Conservation (phyloP, 2,113 vertebrate species). For the Elachura formosa region DNA sequence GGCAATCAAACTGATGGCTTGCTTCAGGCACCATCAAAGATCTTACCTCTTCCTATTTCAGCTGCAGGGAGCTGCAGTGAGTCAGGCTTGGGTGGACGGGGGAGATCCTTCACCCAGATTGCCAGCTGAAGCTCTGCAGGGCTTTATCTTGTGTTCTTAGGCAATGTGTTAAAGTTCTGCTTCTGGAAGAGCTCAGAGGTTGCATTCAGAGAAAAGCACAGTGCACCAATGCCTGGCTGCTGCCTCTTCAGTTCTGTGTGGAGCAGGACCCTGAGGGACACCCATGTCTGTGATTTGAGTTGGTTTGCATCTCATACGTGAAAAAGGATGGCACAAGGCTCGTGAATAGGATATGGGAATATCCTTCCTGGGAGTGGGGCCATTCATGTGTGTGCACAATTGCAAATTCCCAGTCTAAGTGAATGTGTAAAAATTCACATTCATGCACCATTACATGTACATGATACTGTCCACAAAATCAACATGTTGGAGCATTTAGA, state of each 20-base stretch:
- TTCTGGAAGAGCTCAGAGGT: not conserved
- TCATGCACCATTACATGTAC: not conserved
- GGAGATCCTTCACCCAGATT: constrained; percentile 53
- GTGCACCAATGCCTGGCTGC: not conserved
- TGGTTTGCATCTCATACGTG: not conserved
- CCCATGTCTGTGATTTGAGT: not conserved
- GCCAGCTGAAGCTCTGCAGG: constrained; percentile 28
- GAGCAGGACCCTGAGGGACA: not conserved
- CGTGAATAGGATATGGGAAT: not conserved
- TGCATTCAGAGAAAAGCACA: not conserved
- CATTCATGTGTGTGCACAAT: not conserved
- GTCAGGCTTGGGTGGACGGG: constrained; percentile 46
- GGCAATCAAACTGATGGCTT: not conserved
- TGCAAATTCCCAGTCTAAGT: not conserved
- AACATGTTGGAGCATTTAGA: not conserved
- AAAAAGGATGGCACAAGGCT: not conserved
- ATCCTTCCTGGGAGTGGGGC: accelerated
- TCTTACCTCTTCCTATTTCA: not conserved
- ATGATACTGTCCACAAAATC: not conserved
- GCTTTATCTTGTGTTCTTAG: constrained; percentile 25
- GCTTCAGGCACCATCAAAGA: not conserved
- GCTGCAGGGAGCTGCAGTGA: constrained; percentile 25
- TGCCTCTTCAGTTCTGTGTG: not conserved
- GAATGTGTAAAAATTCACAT: not conserved
- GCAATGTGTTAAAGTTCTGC: not conserved